Evolutionary conservation across 2,888 invertebrate species (phyloP).

Genomic region (Chesias legatella): DNA sequence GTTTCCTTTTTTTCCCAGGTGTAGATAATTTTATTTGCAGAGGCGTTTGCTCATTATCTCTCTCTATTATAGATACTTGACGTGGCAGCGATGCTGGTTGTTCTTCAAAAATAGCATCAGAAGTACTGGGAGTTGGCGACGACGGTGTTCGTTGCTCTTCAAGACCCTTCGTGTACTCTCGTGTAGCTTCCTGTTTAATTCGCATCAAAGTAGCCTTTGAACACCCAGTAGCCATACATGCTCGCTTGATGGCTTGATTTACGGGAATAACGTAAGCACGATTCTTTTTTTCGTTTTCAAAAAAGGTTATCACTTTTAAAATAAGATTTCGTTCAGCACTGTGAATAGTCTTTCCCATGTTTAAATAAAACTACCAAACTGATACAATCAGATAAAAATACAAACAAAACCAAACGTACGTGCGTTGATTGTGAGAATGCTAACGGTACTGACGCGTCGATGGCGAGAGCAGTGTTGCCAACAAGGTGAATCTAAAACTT

Average conservation of each 20-base stretch:
- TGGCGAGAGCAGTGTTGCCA: too few species aligned
- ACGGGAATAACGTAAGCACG: conserved; percentile 22
- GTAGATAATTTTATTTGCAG: conserved; percentile 22
- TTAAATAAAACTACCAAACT: too few species aligned
- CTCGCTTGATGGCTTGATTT: conserved; percentile 28
- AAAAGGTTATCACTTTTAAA: conserved; percentile 25
- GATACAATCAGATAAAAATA: too few species aligned
- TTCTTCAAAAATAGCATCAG: conserved; percentile 8
- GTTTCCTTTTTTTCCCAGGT: conserved; percentile 26
- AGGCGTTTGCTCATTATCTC: too few species aligned
- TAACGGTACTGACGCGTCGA: too few species aligned
- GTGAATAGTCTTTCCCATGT: conserved; percentile 17
- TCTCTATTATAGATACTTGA: too few species aligned
- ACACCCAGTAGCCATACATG: conserved; percentile 31
- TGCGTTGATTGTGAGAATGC: too few species aligned
- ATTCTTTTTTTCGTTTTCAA: conserved; percentile 26
- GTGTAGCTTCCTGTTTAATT: too few species aligned
- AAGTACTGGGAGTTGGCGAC: conserved; percentile 10
- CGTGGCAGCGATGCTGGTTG: neutral
- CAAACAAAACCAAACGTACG: too few species aligned
- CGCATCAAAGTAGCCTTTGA: conserved; percentile 27
- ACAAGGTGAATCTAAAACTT: too few species aligned
- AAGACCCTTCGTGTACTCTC: too few species aligned
- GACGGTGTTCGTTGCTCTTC: conserved; percentile 7
- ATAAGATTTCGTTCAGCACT: conserved; percentile 19